Percentiles rank a stretch among this genome's conserved stretches.
phyloP scores from a whole-genome alignment of 2,888 invertebrate genomes.

The Epinotia brunnichana region DNA sequence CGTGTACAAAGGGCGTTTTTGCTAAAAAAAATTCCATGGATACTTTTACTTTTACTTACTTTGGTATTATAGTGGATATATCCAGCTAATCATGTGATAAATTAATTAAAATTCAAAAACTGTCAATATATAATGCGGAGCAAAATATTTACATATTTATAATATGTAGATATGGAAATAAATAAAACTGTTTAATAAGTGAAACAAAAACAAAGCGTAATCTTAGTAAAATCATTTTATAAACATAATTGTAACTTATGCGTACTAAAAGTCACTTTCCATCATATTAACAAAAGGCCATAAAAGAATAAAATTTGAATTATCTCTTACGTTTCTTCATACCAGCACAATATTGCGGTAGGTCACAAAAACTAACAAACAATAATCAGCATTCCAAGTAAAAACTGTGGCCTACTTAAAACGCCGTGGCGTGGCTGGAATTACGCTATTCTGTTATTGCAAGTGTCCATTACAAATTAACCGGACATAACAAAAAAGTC shows the following conservation, averaged over 20 bases:
- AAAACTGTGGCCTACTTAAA: constrained; percentile 34
- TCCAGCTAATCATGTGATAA: too few species aligned
- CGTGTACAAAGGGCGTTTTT: too few species aligned
- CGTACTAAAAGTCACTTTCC: background rate
- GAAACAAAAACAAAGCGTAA: too few species aligned
- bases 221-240: too few species aligned
- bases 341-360: constrained; percentile 31
- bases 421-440: constrained; percentile 20
- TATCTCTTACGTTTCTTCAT: background rate
- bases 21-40: background rate
- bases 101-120: too few species aligned
- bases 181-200: too few species aligned
- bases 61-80: background rate
- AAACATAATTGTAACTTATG: too few species aligned
- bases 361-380: constrained; percentile 37
- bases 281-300: background rate
- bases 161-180: too few species aligned
- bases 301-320: background rate
- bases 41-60: background rate
- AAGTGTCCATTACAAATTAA: constrained; percentile 31
- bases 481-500: constrained; percentile 6
- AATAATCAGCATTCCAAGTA: constrained; percentile 39
- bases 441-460: constrained; percentile 31
- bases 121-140: too few species aligned
- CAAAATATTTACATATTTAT: too few species aligned